Evolutionary conservation across 2,113 vertebrate genomes (phyloP).

Genomic region (Dolichotis patagonum): DNA sequence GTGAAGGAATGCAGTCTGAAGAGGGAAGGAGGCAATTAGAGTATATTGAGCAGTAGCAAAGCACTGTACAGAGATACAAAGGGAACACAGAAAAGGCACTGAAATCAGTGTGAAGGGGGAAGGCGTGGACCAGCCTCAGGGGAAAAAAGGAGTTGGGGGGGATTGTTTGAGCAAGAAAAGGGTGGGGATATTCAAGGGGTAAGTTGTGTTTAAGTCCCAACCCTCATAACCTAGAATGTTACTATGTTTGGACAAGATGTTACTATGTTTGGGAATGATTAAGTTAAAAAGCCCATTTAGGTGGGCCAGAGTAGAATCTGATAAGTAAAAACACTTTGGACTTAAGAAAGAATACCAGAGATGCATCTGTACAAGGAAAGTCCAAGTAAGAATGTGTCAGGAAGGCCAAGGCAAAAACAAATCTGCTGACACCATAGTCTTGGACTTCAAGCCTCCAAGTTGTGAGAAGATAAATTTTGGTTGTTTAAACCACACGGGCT

Average conservation of each 20-base stretch:
- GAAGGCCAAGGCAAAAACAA: conserved; percentile 21
- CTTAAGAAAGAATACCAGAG: neutral
- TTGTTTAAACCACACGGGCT: neutral
- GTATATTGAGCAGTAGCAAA: neutral
- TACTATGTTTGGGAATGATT: neutral
- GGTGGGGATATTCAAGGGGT: neutral
- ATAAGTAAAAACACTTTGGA: conserved; percentile 1
- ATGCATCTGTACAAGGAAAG: neutral
- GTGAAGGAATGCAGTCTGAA: neutral
- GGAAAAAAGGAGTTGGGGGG: neutral
- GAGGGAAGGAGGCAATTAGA: neutral
- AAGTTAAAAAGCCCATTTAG: conserved; percentile 16
- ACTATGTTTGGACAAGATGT: neutral
- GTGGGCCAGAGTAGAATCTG: neutral
- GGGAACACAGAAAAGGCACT: neutral
- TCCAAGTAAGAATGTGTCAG: neutral
- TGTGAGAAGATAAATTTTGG: conserved; percentile 28
- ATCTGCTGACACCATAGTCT: neutral
- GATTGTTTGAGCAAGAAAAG: conserved; percentile 27
- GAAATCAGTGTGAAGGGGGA: neutral
- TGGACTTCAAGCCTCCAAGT: neutral
- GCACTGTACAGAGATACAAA: neutral
- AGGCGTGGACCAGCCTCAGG: neutral
- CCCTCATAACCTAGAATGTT: neutral
- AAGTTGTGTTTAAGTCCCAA: neutral